Evolutionary conservation across 2,797 vertebrate genomes (phyloP), one percentile per base, ranked within the genome.

Genomic region (Todus mexicanus): DNA sequence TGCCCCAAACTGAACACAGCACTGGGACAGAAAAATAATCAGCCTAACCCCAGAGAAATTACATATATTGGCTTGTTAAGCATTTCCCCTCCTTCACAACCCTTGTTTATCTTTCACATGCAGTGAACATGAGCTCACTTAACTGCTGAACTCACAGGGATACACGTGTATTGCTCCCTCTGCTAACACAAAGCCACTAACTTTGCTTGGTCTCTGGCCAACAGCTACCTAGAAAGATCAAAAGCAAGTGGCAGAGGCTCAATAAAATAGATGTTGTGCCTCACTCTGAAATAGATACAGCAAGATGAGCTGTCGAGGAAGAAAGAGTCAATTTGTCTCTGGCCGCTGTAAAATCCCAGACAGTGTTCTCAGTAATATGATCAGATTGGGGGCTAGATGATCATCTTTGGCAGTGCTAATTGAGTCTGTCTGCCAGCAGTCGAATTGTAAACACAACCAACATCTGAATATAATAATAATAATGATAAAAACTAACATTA

Each of bases 391-490:
- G 76, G 69, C 71, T 87, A 86, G 77, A 90, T 79, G 86, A 95
- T 87, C 91, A 84, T 72, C 83, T 95, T 64, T 94, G 95, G 88
- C 92, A 94, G 85, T 65, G 60, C 84, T 79, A 78, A 78, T 38
- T 89, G 83, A 76, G 64, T 79, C 84, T 69, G 78, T 93, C 93
- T 95, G 93, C 89, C 91, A 96, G 72, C 60, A 59, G 59, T 84
- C 38, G 94, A 93, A 95, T 89, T 96, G 91, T 92, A 91, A 96
- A 95, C 93, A 96, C 47, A 90, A 78, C 85, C 69, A 90, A 87
- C 94, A 95, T 95, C 94, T 96, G 96, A 93, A 86, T 85, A 87
- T 72, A 93, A 96, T 96, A 93, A 91, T 75, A 94, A 89, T 92
- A 94, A 89, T 66, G 72, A 82, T 82, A 91, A 94, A 92, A 96